Evolutionary conservation across 1,140 invertebrate species (phyloP).

Genomic region (Agrilus planipennis): DNA sequence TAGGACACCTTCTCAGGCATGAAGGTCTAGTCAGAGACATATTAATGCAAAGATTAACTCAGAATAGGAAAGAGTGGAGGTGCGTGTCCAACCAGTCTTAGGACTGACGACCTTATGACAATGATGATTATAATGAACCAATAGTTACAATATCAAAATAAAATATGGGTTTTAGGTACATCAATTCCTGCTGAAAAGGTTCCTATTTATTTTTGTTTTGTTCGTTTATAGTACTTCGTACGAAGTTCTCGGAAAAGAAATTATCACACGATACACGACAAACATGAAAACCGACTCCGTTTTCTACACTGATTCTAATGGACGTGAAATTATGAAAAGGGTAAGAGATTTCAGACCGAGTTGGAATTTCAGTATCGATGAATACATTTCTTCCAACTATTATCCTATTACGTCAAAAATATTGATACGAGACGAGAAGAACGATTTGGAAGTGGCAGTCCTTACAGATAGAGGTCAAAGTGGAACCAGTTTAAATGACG

Average conservation of each 20-base stretch:
- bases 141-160: too few relatives aligned
- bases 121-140: too few relatives aligned
- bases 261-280: constrained; percentile 40
- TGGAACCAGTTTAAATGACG: constrained; percentile 58
- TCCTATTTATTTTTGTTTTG: too few relatives aligned
- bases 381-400: constrained; percentile 74
- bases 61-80: too few relatives aligned
- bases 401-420: constrained; percentile 82
- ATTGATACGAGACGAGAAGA: constrained; percentile 43
- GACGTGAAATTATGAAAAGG: constrained; percentile 49
- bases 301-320: constrained; percentile 61
- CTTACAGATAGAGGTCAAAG: constrained; percentile 79
- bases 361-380: constrained; percentile 49
- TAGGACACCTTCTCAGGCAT: too few relatives aligned
- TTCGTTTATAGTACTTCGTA: too few relatives aligned
- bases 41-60: too few relatives aligned
- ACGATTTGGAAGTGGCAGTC: constrained; percentile 42
- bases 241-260: constrained; percentile 69
- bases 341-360: constrained; percentile 56
- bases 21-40: too few relatives aligned
- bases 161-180: constrained; percentile 39
- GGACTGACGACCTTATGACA: too few relatives aligned
- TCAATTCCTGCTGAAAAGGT: constrained; percentile 46
- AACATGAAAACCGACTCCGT: constrained; percentile 34
- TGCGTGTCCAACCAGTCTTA: too few relatives aligned